A percentile compares a stretch with the other conserved stretches of the same genome.
These are phyloP conservation scores for Pangasianodon hypophthalmus DNA, from an alignment of 2,113 vertebrate genomes.

Conservation along the genomic window DNA sequence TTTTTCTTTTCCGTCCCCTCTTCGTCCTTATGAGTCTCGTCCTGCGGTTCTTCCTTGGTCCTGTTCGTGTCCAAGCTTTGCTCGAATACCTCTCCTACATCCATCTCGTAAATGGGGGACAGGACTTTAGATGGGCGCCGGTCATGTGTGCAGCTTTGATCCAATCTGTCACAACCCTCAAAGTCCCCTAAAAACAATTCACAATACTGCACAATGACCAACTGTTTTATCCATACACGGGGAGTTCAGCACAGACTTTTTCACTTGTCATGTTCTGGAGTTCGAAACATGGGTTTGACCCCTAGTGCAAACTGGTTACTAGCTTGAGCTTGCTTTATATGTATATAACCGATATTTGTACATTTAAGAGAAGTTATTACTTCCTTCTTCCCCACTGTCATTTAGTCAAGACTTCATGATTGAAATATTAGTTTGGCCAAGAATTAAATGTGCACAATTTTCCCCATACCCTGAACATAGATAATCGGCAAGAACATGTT, in stretches of 20 bases:
- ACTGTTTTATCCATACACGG: constrained; percentile 70
- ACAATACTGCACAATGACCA: constrained; percentile 99
- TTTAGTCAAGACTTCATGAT: constrained; percentile 32
- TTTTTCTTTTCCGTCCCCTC: constrained; percentile 66
- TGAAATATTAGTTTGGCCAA: constrained; percentile 13
- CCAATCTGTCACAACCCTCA: constrained; percentile 96
- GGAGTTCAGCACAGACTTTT: constrained; percentile 46
- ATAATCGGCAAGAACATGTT: neutral
- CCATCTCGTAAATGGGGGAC: constrained; percentile 97
- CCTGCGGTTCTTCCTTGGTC: constrained; percentile 72
- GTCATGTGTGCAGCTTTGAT: constrained; percentile 93
- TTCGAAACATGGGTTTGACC: constrained; percentile 58
- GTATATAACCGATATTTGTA: neutral
- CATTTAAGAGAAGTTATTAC: constrained; percentile 26
- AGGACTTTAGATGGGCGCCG: constrained; percentile 92
- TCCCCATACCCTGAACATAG: neutral
- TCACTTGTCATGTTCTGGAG: constrained; percentile 25
- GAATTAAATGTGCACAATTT: constrained; percentile 2
- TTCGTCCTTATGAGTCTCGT: constrained; percentile 72
- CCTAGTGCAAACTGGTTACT: constrained; percentile 63
- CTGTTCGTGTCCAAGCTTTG: constrained; percentile 82
- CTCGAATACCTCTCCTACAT: constrained; percentile 86
- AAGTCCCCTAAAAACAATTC: constrained; percentile 99
- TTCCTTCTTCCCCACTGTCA: constrained; percentile 32
- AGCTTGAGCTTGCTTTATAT: neutral